These are phyloP conservation scores for Criorhina ranunculi DNA, from an alignment of 2,888 invertebrate genomes.

Conservation along the genomic window DNA sequence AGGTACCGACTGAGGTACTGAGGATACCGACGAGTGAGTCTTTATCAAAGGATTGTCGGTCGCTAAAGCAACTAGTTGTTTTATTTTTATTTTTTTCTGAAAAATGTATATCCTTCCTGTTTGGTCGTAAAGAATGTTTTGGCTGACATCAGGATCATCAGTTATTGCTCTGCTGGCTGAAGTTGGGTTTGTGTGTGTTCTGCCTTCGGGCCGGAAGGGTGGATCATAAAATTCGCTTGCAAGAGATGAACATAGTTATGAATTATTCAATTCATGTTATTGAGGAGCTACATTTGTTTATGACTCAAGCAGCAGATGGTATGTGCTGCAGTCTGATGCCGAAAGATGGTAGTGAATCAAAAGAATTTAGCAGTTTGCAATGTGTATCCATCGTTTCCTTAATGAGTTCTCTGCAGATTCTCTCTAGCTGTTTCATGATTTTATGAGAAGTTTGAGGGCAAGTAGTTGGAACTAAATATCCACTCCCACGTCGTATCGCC, in stretches of 20 bases:
- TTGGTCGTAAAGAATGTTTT: conserved; percentile 6
- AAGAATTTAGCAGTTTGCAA: background rate
- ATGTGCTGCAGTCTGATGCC: background rate
- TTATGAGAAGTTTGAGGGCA: background rate
- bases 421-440: background rate
- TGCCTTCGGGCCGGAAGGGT: background rate
- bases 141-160: background rate
- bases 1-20: no score
- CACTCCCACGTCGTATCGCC: no score
- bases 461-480: no score
- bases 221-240: conserved; percentile 16
- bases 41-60: background rate
- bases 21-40: conserved; percentile 8
- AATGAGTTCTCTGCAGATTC: background rate
- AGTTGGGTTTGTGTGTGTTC: conserved; percentile 13
- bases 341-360: background rate
- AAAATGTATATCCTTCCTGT: conserved; percentile 26
- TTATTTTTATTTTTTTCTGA: background rate
- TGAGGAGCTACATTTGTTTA: conserved; percentile 3
- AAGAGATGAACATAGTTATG: background rate
- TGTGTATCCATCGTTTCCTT: background rate
- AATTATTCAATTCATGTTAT: conserved; percentile 13
- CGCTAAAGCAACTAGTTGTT: conserved; percentile 12
- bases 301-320: background rate
- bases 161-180: conserved; percentile 15